phyloP scores from a whole-genome alignment of 2,888 invertebrate species.

The Cheilosia vulpina region DNA sequence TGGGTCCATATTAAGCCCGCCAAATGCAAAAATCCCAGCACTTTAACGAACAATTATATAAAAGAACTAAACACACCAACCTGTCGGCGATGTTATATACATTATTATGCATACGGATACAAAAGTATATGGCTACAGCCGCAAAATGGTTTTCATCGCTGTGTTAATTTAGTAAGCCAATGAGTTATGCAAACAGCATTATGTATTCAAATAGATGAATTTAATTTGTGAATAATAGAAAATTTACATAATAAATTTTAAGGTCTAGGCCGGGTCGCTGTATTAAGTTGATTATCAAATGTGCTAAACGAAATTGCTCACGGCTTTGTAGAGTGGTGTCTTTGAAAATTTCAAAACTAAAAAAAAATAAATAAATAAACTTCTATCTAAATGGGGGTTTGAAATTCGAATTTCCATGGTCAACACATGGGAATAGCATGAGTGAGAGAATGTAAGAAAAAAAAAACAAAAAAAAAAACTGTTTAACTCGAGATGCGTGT shows the following conservation, averaged over 20 bases:
- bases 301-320: constrained; percentile 53
- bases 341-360: neutral
- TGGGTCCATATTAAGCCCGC: constrained; percentile 12
- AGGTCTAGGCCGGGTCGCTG: constrained; percentile 71
- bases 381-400: neutral
- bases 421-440: constrained; percentile 44
- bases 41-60: neutral
- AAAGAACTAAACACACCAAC: too few relatives aligned
- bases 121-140: neutral
- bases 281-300: constrained; percentile 55
- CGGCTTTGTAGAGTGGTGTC: constrained; percentile 13
- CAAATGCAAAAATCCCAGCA: constrained; percentile 25
- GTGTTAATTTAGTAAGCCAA: constrained; percentile 56
- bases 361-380: neutral
- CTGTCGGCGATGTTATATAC: constrained; percentile 13
- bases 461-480: neutral
- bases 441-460: neutral
- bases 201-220: constrained; percentile 55
- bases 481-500: neutral
- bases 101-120: constrained; percentile 40
- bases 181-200: constrained; percentile 63
- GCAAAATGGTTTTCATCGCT: constrained; percentile 28
- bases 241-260: constrained; percentile 71
- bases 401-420: constrained; percentile 53
- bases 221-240: constrained; percentile 46